These are phyloP conservation scores for Conus canariensis DNA, from an alignment of 2,888 invertebrate genomes.

Conservation along the genomic window DNA sequence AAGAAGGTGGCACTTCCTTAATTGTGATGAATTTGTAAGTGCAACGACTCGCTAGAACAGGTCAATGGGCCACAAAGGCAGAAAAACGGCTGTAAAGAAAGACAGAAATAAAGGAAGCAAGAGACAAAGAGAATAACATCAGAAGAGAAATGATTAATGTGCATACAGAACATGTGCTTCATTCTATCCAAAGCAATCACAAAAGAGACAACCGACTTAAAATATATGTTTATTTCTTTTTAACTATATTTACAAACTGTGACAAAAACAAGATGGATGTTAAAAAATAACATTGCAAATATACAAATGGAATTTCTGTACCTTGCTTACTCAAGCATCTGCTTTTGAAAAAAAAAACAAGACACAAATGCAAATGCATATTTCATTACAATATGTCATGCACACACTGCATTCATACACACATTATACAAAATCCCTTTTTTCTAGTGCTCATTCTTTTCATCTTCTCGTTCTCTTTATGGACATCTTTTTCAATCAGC, in stretches of 20 bases:
- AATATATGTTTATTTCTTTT: background rate
- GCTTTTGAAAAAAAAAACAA: background rate
- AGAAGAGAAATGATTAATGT: too few species aligned
- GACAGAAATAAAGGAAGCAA: too few species aligned
- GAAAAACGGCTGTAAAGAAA: too few species aligned
- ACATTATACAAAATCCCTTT: background rate
- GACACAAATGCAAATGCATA: background rate
- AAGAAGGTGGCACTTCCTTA: too few species aligned
- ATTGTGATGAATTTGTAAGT: too few species aligned
- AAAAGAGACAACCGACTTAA: background rate
- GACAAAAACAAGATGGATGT: background rate
- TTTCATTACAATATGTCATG: background rate
- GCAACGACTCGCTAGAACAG: too few species aligned
- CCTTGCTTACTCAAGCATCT: background rate
- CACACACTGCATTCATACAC: background rate
- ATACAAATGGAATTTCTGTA: background rate
- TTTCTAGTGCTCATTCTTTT: background rate
- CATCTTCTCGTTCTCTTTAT: background rate
- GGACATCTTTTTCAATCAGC: background rate
- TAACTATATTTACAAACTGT: background rate
- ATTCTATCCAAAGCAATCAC: too few species aligned
- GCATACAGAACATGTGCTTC: too few species aligned
- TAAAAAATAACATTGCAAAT: background rate
- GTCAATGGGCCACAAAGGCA: too few species aligned
- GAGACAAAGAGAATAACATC: too few species aligned